Base-by-base conservation (phyloP, 2,888 invertebrate species). In the Drosophila bunnanda region DNA sequence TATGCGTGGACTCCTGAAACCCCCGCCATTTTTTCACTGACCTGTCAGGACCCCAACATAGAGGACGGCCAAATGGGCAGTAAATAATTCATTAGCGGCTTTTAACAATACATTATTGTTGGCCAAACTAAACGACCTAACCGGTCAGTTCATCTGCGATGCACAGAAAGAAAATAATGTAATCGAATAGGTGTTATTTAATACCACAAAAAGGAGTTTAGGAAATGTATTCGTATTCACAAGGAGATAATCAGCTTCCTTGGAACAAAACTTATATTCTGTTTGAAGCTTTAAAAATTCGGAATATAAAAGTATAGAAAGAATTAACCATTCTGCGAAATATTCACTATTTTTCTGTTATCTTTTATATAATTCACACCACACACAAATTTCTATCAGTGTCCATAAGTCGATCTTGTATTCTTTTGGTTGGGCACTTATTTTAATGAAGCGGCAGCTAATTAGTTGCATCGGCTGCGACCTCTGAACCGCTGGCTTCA, bases 71-170 rank as follows among this genome's bases (percentile, higher is more conserved):
- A 77, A 82, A 86, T 76, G 78, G 78, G 72, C 78, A 85, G 77
- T 89, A 80, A 90, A 90, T 89, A 89, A 81, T 90, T 90, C 81
- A 89, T 90, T 90, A 82, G 89, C 79, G 89, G 89, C 82, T 88
- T 82, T 83, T 87, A 84, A 87, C 85, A 88, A 85, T 86, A 85
- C 74, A 86, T 88, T 85, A 86, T 81, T 82, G 82, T 82, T 69
- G 78, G 76, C 52, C 41, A 44, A 17, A 53, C 56, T 59, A 75
- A 75, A 69, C 64, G 69, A 69, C 75, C 69, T 58, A 32, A 41
- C 56, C 55, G 62, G 52, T 13, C 8, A 22, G 57, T 10, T 13
- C 4, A 1, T 15, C 50, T 28, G 25, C 17, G 0, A 2, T 39
- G 20, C 56, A 67, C 46, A 1, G 38, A 15, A n/a, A 34, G 32